Base-by-base conservation (phyloP, 2,797 vertebrate species). In the Pangasius macronema region DNA sequence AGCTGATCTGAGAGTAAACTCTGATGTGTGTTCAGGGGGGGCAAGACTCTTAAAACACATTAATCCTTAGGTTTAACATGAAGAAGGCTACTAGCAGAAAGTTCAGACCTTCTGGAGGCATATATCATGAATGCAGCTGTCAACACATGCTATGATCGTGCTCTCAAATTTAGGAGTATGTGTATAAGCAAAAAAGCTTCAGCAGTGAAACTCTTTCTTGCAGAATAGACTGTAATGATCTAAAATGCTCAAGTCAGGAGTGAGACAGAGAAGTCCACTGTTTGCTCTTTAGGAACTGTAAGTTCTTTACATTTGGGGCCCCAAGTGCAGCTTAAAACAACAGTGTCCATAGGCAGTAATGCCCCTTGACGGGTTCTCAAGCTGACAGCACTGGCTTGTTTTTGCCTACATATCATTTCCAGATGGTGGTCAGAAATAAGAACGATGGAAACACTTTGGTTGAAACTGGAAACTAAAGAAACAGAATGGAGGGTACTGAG, bases 341-440 rank as follows among this genome's bases (percentile, higher is more conserved):
- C 87, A 88, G 70, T 86, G 84, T 88, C 84, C 59, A 73, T 79
- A 68, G 85, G 87, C 89, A 90, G 82, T 87, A 91, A 89, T 89
- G 82, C 87, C 86, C 89, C 84, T 93, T 89, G 92, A 90, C 92
- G 88, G 79, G 61, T 90, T 91, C 92, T 91, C 93, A 93, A 94
- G 94, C 94, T 93, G 93, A 95, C 94, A 88, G 88, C 75, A 93
- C 95, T 93, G 93, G 92, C 92, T 95, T 95, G 93, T 95, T 95
- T 95, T 95, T 93, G 93, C 92, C 92, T 94, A 91, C 92, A 94
- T 96, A 96, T 96, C 94, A 95, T 95, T 96, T 96, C 95, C 96
- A 96, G 95, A 96, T 96, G 95, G 94, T 92, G 94, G 92, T 95
- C 94, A 94, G 95, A 95, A 96, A 95, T 95, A 94, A 95, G 95